Percentiles rank a stretch among this genome's conserved stretches.
phyloP scores from a whole-genome alignment of 2,797 vertebrate species.

The Mormyrops attenuatus region DNA sequence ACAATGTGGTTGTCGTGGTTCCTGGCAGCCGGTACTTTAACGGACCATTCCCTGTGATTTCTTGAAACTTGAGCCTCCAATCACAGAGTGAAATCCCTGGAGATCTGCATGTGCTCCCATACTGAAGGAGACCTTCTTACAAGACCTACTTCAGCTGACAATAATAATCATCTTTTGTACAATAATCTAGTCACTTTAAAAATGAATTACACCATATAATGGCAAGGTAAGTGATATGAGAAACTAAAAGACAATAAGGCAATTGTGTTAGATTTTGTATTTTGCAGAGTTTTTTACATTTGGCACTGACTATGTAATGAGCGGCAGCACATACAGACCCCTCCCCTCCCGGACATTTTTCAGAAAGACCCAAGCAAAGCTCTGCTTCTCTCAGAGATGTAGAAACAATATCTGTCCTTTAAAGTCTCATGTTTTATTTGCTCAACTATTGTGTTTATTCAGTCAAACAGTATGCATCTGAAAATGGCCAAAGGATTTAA shows the following conservation, averaged over 20 bases:
- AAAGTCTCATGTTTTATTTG: neutral
- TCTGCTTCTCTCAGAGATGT: neutral
- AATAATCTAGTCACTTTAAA: neutral
- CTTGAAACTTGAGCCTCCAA: neutral
- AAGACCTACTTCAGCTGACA: neutral
- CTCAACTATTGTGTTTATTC: neutral
- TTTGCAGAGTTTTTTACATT: neutral
- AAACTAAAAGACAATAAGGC: neutral
- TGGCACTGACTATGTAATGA: neutral
- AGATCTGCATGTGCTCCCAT: neutral
- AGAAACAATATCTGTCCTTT: neutral
- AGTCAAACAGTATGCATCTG: neutral
- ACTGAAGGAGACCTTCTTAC: neutral
- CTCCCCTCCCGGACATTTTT: neutral
- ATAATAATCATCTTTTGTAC: neutral
- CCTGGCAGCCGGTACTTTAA: neutral
- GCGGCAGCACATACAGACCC: neutral
- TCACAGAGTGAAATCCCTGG: neutral
- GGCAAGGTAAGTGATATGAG: neutral
- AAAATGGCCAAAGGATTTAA: neutral
- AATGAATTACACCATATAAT: neutral
- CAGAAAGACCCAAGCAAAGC: neutral
- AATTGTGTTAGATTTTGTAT: too few species aligned
- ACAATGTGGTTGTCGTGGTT: neutral
- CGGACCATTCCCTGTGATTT: neutral